These are phyloP conservation scores for Eulithis testata DNA, from an alignment of 2,888 invertebrate genomes.

Conservation along the genomic window DNA sequence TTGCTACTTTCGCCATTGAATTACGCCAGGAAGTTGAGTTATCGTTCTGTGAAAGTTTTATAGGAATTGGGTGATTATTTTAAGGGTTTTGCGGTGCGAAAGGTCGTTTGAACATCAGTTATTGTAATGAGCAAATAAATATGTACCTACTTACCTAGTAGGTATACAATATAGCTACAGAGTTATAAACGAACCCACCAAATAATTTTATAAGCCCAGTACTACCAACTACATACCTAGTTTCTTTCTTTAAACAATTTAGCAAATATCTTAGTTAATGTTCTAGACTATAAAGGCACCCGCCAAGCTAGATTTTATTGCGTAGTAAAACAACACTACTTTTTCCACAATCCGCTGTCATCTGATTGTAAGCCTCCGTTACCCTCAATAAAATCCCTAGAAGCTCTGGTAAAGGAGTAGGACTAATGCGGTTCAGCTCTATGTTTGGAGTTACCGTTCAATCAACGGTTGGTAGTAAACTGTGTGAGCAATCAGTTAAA, in stretches of 20 bases:
- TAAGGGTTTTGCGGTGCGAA: slow-evolving; percentile 21
- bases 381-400: slow-evolving; percentile 26
- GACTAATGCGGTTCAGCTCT: slow-evolving; percentile 18
- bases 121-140: slow-evolving; percentile 7
- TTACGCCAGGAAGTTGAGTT: slow-evolving; percentile 34
- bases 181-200: neutral
- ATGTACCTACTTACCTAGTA: neutral
- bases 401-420: slow-evolving; percentile 15
- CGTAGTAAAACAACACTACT: neutral
- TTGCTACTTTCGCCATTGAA: slow-evolving; percentile 46
- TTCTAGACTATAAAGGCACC: neutral
- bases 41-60: slow-evolving; percentile 37
- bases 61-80: slow-evolving; percentile 37
- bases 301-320: neutral
- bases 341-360: slow-evolving; percentile 3
- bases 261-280: too few species aligned
- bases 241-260: too few species aligned
- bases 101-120: slow-evolving; percentile 14
- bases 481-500: neutral
- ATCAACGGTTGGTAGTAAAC: slow-evolving; percentile 10
- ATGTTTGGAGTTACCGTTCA: slow-evolving; percentile 32
- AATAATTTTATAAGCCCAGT: too few species aligned
- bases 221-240: too few species aligned
- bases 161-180: too few species aligned
- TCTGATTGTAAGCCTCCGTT: slow-evolving; percentile 25